Percentiles rank a stretch among this genome's conserved stretches.
Conservation (phyloP, 2,888 invertebrate genomes). For the Hydraecia micacea region DNA sequence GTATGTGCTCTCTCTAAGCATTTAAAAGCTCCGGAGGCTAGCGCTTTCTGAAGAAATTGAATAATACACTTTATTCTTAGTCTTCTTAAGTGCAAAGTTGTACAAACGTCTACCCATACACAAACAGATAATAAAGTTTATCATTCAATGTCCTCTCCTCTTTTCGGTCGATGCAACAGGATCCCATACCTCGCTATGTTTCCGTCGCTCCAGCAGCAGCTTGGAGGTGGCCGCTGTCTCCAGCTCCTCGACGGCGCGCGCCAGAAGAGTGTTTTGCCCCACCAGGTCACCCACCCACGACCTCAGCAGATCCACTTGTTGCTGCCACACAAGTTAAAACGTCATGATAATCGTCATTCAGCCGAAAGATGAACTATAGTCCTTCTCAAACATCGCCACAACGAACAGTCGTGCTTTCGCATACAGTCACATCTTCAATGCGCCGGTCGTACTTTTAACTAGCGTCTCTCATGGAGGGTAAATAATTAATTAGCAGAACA, state of each 20-base stretch:
- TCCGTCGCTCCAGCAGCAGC: slow-evolving; percentile 84
- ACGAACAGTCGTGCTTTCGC: no score
- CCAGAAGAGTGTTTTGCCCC: slow-evolving; percentile 92
- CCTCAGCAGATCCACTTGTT: slow-evolving; percentile 91
- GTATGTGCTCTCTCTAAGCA: neutral
- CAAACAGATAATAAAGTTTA: neutral
- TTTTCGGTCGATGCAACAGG: neutral
- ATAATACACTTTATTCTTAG: neutral
- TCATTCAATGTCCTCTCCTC: neutral
- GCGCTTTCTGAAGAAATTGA: neutral
- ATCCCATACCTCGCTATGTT: slow-evolving; percentile 78
- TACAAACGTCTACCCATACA: neutral
- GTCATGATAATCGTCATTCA: neutral
- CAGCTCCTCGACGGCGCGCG: slow-evolving; percentile 92
- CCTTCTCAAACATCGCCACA: neutral
- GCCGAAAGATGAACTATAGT: neutral
- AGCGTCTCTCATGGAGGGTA: neutral
- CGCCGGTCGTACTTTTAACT: neutral
- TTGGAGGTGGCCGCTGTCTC: slow-evolving; percentile 92
- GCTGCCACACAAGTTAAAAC: slow-evolving; percentile 79
- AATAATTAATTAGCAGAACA: no score
- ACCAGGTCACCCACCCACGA: slow-evolving; percentile 92
- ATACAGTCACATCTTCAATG: neutral
- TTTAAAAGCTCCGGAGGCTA: neutral
- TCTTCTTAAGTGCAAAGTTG: neutral